Percentiles rank a stretch among this genome's conserved stretches.
These are phyloP conservation scores for Trichogramma pretiosum DNA, from an alignment of 1,140 invertebrate genomes.

Conservation along the genomic window DNA sequence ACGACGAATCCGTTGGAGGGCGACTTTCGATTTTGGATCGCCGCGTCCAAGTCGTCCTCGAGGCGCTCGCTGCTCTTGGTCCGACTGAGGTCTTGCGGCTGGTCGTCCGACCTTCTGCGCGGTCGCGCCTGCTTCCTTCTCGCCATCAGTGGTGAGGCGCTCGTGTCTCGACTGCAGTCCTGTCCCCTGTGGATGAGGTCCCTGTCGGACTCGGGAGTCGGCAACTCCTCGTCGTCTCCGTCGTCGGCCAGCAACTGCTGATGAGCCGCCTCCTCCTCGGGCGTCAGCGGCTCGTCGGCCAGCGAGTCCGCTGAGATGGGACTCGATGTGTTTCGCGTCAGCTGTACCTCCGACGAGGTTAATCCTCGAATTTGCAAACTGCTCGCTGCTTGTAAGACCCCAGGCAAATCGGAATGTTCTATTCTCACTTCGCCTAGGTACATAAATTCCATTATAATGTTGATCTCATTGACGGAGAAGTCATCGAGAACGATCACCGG, in stretches of 20 bases:
- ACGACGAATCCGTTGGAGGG: neutral
- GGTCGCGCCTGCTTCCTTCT: constrained; percentile 73
- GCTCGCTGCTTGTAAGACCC: constrained; percentile 76
- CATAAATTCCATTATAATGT: constrained; percentile 86
- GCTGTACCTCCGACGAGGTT: constrained; percentile 56
- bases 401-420: constrained; percentile 69
- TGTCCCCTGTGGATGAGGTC: constrained; percentile 12
- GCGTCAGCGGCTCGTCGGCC: constrained; percentile 49
- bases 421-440: constrained; percentile 84
- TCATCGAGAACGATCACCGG: constrained; percentile 86
- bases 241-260: constrained; percentile 13
- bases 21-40: neutral
- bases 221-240: constrained; percentile 18
- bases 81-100: constrained; percentile 54
- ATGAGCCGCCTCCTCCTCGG: constrained; percentile 34
- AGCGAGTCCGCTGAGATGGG: constrained; percentile 49
- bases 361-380: constrained; percentile 73
- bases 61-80: constrained; percentile 34
- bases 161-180: constrained; percentile 48
- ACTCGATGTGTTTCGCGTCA: constrained; percentile 43
- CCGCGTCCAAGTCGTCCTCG: too few relatives aligned
- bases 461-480: constrained; percentile 75
- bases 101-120: constrained; percentile 67
- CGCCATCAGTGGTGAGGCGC: constrained; percentile 61
- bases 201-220: neutral